A percentile compares a stretch with the other conserved stretches of the same genome.
phyloP scores from a whole-genome alignment of 2,888 invertebrate species.

The Eugnorisma glareosa region DNA sequence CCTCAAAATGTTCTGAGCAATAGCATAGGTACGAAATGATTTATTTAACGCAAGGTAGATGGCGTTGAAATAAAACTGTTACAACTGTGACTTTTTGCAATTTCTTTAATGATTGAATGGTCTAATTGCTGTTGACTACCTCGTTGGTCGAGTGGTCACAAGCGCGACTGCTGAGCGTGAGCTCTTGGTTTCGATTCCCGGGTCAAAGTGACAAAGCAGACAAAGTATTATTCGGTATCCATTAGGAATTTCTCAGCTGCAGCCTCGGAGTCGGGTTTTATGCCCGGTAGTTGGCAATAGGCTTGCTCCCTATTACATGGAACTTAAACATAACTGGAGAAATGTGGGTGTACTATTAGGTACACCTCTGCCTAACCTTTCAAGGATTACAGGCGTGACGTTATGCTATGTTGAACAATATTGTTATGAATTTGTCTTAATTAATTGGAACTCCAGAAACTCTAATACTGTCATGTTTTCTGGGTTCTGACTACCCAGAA shows the following conservation, averaged over 20 bases:
- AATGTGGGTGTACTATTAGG: too few species aligned
- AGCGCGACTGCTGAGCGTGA: too few species aligned
- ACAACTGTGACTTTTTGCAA: neutral
- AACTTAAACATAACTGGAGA: too few species aligned
- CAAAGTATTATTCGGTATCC: neutral
- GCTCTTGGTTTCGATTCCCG: too few species aligned
- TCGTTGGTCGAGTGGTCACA: neutral
- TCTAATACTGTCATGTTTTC: neutral
- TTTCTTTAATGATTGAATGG: neutral
- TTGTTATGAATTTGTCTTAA: too few species aligned
- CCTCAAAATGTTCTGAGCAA: neutral
- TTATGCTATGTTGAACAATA: too few species aligned
- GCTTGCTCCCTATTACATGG: too few species aligned
- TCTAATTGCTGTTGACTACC: neutral
- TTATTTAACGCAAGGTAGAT: slow-evolving; percentile 12
- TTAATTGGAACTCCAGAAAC: too few species aligned
- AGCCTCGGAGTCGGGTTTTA: neutral
- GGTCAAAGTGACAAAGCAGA: too few species aligned
- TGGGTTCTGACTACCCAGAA: neutral
- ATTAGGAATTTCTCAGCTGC: neutral
- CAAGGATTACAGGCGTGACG: too few species aligned
- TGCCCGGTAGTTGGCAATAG: too few species aligned
- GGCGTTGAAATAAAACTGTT: slow-evolving; percentile 19
- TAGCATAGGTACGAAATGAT: neutral
- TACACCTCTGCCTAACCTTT: too few species aligned